Evolutionary conservation across 2,797 vertebrate genomes (phyloP), one percentile per base, ranked within the genome.

Genomic region (Acanthurus lineatus): DNA sequence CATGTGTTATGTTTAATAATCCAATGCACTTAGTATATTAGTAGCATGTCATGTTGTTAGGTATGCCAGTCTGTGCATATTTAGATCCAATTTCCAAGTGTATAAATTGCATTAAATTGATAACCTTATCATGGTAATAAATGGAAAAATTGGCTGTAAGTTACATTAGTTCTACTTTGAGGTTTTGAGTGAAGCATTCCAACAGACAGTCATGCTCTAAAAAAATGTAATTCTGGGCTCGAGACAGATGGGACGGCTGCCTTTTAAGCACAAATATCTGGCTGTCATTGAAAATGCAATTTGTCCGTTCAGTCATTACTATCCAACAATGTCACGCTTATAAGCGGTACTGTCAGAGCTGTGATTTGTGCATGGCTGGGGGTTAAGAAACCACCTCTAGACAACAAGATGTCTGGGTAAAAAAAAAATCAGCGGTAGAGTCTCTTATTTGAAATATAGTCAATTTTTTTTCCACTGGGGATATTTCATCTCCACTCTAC

Each of bases 381-480:
- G 69, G 73, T 70, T 69, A 86, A 85, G 84, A 86, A 76, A 85
- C 35, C 72, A 60, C 83, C 51, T 52, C 25, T 3, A 70, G 20
- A 85, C 71, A 74, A 72, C 63, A 61, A 67, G 66, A 69, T 53
- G 64, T 77, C 77, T 15, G 53, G 5, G 32, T 56, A 53, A n/a
- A 56, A 70, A n/a, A 35, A 65, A 35, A 5, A 84, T 75, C 69
- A 68, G 66, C 48, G 73, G 68, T 74, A 73, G 22, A 53, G 70
- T 49, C 76, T 69, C 54, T 81, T 77, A 79, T 88, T 79, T 88
- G 67, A 86, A 89, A 82, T 67, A 67, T 59, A 19, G 9, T 72
- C 49, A 67, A 40, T 51, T 14, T 35, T 20, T 61, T 60, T 57
- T 56, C 45, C 63, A 64, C 32, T 0, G 4, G 60, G 62, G 11